These are phyloP conservation scores for Thaumatotibia leucotreta DNA, from an alignment of 1,140 invertebrate genomes.

Conservation along the genomic window DNA sequence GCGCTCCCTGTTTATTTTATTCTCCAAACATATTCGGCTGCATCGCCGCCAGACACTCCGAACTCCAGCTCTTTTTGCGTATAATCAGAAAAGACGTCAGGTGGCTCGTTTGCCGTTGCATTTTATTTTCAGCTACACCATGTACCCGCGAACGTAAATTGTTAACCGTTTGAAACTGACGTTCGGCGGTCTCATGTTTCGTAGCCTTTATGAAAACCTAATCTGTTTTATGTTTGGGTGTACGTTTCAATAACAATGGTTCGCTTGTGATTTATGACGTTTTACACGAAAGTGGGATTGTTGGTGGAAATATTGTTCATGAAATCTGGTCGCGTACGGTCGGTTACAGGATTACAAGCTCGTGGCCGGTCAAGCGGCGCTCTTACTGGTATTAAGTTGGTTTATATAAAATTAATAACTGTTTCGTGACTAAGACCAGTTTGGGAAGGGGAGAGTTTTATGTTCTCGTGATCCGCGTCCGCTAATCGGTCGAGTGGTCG, in stretches of 20 bases:
- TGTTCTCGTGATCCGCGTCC: conserved; percentile 35
- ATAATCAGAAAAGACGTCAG: conserved; percentile 25
- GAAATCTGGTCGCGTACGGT: conserved; percentile 40
- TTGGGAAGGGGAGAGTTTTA: conserved; percentile 62
- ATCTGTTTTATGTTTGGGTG: conserved; percentile 23
- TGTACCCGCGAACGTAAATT: conserved; percentile 2
- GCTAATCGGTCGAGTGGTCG: conserved; percentile 15
- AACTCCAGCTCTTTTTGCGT: conserved; percentile 20
- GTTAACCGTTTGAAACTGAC: conserved; percentile 2
- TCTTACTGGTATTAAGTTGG: conserved; percentile 36
- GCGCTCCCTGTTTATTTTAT: conserved; percentile 39
- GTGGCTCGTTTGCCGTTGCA: conserved; percentile 18
- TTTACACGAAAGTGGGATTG: conserved; percentile 26
- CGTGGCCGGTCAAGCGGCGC: conserved; percentile 15
- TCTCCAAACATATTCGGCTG: conserved; percentile 25
- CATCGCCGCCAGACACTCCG: conserved; percentile 20
- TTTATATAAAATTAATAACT: conserved; percentile 61
- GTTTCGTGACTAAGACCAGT: conserved; percentile 65
- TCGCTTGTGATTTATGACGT: conserved; percentile 22
- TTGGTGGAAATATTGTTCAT: conserved; percentile 20
- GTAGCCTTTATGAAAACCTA: conserved; percentile 15
- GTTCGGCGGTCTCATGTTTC: conserved; percentile 1
- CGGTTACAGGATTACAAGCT: conserved; percentile 54
- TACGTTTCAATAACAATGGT: conserved; percentile 24
- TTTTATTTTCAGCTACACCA: conserved; percentile 11